Evolutionary conservation across 2,797 vertebrate genomes (phyloP), one percentile per base, ranked within the genome.

Genomic region (Salmo trutta): DNA sequence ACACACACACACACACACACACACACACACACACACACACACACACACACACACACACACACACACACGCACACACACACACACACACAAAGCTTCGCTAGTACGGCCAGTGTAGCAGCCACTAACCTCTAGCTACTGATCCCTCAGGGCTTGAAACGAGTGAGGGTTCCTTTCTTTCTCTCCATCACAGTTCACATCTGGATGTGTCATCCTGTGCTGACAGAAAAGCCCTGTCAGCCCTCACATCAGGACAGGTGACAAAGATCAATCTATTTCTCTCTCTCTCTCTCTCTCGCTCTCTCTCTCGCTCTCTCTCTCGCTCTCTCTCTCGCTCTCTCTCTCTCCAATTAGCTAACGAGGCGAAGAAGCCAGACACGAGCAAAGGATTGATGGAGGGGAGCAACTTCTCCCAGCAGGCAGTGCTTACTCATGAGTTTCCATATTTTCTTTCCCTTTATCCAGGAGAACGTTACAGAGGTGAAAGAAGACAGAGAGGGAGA

Each of bases 41-140:
- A 31, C 29, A 31, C 29, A 31, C 29, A 31, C 29, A 31, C 29
- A 31, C 29, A 31, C 29, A 31, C 29, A 31, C 29, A 31, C 31
- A 33, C 31, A 33, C 31, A 2, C n/a, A 41, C 36, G 8, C 7
- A 41, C 36, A 41, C 36, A 41, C 36, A 41, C 36, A 3, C 41
- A 47, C 41, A 47, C 41, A 47, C 41, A 47, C 41, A 47, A 47
- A 47, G 90, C 93, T 90, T 91, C 92, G 90, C 92, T 93, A 92
- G 89, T 88, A 90, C 93, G 93, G 92, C 93, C 93, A 93, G 41
- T 47, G 90, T 93, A 90, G 89, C 90, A 88, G 88, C 92, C 88
- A 89, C 93, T 91, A 92, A 93, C 92, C 88, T 91, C 79, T 81
- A 93, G 91, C 90, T 95, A 95, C 96, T 93, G 91, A 95, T 94